Base-by-base conservation (phyloP, 2,888 invertebrate genomes). In the Tromatobia lineatoria region DNA sequence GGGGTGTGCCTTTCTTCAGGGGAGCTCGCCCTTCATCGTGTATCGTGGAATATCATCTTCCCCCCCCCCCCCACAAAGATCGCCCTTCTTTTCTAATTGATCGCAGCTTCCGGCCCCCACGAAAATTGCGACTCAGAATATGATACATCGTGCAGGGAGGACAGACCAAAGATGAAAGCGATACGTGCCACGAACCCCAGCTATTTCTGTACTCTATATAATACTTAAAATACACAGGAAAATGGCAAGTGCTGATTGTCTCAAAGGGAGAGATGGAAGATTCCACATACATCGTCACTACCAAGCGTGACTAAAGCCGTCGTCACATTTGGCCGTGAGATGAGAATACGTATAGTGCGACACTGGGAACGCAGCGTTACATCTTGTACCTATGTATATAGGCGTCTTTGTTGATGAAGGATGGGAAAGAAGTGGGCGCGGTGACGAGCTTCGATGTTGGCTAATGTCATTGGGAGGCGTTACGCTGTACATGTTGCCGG, bases 211-310 rank as follows among this genome's bases (percentile, higher is more conserved):
- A 29, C 59, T 29, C 7, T 8, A 8, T 25, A 15, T 15, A 25
- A 15, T 23, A 54, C 25, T 29, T 38, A 29, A 61, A 25, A 42
- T 42, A 18, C 45, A 25, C 0, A 8, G 29, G 50, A 69, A 45
- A 73, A 74, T 69, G 29, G 42, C 20, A 59, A 66, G 66, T 67
- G 59, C 42, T 67, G 82, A 78, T 73, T 74, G 52, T 82, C n/a
- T n/a, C 61, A 82, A 74, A 78, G 45, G 47, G 7, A 59, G 20
- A 67, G 77, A n/a, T n/a, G 38, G 45, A 34, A 42, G 15, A 10
- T 34, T 8, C 54, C 78, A 69, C 77, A 73, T 73, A 34, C 38
- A 67, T 73, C 38, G 25, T n/a, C n/a, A n/a, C 54, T 38, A 52
- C 50, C n/a, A 73, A 59, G 71, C 11, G 50, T 20, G 34, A 42